Base-by-base conservation (phyloP, 92 coral and sea anemone genomes). In the Phenganax subtilis region DNA sequence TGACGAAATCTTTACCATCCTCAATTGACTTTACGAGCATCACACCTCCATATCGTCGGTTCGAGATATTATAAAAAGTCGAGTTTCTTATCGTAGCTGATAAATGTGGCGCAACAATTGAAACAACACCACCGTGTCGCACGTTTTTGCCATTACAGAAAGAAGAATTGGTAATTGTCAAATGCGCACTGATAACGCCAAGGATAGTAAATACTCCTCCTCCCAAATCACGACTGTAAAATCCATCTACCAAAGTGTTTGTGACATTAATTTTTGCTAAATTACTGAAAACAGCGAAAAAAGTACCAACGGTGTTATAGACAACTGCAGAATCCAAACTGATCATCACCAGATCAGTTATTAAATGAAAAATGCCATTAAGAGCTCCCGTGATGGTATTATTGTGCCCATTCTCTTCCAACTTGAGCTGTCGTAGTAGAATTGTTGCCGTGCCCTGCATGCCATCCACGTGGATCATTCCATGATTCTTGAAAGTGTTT, bases 71-170 rank as follows among this genome's bases (percentile, higher is more conserved):
- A 53, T 8, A 44, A 25, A 85, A 78, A 9, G 12, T 44, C n/a
- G 84, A 85, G 28, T 68, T 56, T 51, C 54, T 27, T 8, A 85
- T 67, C 12, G 10, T 1, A 25, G 78, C 51, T 56, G 77, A n/a
- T 6, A 54, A 70, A 57, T 77, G 58, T 14, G 57, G 62, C 2
- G 84, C 78, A n/a, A 7, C 25, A 3, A 77, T 15, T 29, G 9
- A 85, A 69, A 73, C 76, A 15, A 55, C 44, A 11, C 87, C 87
- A 29, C 87, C 87, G 6, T 14, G 12, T 77, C 72, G 12, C 61
- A 30, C 27, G 67, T 31, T 6, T 20, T 53, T 66, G 6, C 67
- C 68, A 54, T 77, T 69, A 71, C 47, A 17, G 7, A 85, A 66
- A 27, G 17, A 77, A 27, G 77, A 77, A 66, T 85, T 27, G 14